These are phyloP conservation scores for Hylia prasina DNA, from an alignment of 2,113 vertebrate species.

Conservation along the genomic window DNA sequence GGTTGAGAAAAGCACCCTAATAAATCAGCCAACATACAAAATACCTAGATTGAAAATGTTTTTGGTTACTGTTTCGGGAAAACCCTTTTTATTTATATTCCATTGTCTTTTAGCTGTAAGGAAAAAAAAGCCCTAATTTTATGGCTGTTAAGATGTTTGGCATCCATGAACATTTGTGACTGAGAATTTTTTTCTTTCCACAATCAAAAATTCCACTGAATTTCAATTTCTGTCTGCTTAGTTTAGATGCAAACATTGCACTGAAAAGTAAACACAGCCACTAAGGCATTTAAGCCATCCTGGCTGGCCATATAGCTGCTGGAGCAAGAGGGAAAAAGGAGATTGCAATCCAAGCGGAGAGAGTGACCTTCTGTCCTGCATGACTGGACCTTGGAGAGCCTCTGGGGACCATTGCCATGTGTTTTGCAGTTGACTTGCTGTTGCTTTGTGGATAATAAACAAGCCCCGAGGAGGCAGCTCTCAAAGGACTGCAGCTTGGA, in stretches of 20 bases:
- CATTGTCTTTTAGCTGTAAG: neutral
- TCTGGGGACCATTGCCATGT: neutral
- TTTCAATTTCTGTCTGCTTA: neutral
- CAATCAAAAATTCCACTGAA: neutral
- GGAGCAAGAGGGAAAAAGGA: neutral
- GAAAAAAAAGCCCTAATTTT: neutral
- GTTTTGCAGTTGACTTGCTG: neutral
- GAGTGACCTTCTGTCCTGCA: neutral
- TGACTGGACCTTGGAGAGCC: neutral
- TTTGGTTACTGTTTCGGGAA: neutral
- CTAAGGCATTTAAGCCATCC: neutral
- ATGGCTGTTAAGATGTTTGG: neutral
- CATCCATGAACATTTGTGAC: neutral
- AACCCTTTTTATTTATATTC: neutral
- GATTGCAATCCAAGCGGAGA: neutral
- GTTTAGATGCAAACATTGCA: neutral
- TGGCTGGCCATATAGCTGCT: neutral
- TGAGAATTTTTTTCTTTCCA: neutral
- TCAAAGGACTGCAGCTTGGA: neutral
- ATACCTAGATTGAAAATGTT: neutral
- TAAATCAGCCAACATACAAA: fast-evolving
- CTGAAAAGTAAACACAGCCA: neutral
- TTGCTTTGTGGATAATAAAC: neutral
- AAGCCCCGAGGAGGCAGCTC: fast-evolving
- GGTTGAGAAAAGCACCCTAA: neutral